A percentile compares a stretch with the other conserved stretches of the same genome.
Evolutionary conservation across 1,140 invertebrate genomes (phyloP).

Genomic region (Cydia amplana): DNA sequence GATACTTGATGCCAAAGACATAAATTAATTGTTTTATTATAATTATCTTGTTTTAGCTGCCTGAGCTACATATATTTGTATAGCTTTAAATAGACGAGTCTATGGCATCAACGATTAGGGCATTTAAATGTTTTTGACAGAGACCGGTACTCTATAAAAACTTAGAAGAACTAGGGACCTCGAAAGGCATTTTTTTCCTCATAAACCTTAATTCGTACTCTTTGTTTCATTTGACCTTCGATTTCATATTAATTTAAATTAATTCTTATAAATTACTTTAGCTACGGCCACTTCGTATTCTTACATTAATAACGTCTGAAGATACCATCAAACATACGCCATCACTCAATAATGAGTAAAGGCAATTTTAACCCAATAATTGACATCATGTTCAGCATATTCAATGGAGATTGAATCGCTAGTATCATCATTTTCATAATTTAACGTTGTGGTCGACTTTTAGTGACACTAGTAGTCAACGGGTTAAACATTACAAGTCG

Average conservation of each 20-base stretch:
- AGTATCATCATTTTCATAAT: background rate
- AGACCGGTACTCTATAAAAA: background rate
- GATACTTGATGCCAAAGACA: no score
- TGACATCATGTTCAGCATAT: background rate
- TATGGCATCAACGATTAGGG: background rate
- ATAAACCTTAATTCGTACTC: no score
- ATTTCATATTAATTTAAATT: no score
- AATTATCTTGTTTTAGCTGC: no score
- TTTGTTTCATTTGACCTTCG: background rate
- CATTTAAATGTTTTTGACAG: background rate
- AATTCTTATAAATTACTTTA: background rate
- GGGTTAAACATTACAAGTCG: no score
- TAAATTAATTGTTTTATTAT: no score
- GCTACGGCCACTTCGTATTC: constrained; percentile 16
- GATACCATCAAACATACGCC: background rate
- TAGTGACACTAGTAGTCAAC: no score
- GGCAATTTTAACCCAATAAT: background rate
- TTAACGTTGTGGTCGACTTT: no score
- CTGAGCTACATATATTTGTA: background rate
- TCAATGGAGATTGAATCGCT: background rate
- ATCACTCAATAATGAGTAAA: background rate
- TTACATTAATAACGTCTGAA: constrained; percentile 9
- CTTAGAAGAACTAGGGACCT: background rate
- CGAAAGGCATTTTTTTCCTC: no score
- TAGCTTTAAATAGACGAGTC: background rate